Evolutionary conservation across 1,140 invertebrate genomes (phyloP).

Genomic region (Brachionus angularis): DNA sequence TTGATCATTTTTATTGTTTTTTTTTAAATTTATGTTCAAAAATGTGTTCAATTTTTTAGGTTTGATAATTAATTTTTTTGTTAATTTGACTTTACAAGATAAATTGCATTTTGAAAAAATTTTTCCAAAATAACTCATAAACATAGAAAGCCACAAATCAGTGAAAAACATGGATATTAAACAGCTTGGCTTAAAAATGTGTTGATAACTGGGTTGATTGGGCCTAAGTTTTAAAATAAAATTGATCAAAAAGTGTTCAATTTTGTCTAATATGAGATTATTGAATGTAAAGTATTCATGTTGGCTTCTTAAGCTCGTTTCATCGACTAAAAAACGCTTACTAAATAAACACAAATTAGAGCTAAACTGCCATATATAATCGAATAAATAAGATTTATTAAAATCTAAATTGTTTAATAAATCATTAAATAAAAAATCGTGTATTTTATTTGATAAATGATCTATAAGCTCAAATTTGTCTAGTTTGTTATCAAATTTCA

Average conservation of each 20-base stretch:
- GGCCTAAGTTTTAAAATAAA: no score
- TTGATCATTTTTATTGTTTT: neutral
- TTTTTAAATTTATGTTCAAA: neutral
- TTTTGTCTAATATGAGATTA: conserved; percentile 12
- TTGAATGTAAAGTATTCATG: conserved; percentile 34
- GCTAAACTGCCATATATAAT: conserved; percentile 16
- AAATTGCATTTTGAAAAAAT: conserved; percentile 15
- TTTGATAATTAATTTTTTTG: neutral
- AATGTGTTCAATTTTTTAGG: neutral
- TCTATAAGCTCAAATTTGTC: conserved; percentile 17
- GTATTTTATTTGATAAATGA: neutral
- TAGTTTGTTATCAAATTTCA: neutral
- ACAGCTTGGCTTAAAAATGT: neutral
- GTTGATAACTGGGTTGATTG: no score
- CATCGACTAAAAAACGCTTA: conserved; percentile 12
- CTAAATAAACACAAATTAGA: conserved; percentile 13
- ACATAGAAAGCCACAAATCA: conserved; percentile 3
- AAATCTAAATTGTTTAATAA: neutral
- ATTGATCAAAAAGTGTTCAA: conserved; percentile 11
- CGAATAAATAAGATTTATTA: conserved; percentile 1
- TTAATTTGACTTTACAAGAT: neutral
- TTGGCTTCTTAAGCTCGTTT: neutral
- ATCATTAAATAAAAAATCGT: conserved; percentile 9
- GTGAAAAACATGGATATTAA: conserved; percentile 6
- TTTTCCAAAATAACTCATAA: neutral